phyloP scores from a whole-genome alignment of 1,140 invertebrate genomes.

The Drosophila punjabiensis region DNA sequence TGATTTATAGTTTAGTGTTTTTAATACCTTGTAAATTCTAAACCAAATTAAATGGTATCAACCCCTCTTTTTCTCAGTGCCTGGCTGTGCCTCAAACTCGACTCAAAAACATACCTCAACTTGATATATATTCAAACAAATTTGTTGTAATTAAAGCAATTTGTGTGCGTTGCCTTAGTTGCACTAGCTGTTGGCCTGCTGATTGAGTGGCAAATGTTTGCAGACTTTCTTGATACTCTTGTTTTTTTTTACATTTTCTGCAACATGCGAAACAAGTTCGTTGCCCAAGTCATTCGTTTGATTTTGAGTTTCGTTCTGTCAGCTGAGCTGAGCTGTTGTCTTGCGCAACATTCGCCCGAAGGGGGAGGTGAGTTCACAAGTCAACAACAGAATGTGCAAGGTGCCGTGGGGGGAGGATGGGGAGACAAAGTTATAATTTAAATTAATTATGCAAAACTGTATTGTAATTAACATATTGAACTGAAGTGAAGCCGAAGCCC shows the following conservation, averaged over 20 bases:
- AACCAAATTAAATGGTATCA: not conserved
- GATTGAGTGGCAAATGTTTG: slow-evolving; percentile 79
- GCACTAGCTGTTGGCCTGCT: slow-evolving; percentile 55
- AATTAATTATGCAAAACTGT: slow-evolving; percentile 68
- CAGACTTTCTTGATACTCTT: slow-evolving; percentile 37
- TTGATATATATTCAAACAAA: slow-evolving; percentile 75
- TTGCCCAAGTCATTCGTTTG: slow-evolving; percentile 71
- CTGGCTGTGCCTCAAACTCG: not conserved
- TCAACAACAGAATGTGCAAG: slow-evolving; percentile 47
- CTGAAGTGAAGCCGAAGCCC: slow-evolving; percentile 22
- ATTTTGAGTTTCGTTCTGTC: slow-evolving; percentile 69
- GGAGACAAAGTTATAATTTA: slow-evolving; percentile 65
- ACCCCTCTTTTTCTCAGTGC: slow-evolving; percentile 31
- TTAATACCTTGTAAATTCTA: not conserved
- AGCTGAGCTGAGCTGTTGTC: slow-evolving; percentile 17
- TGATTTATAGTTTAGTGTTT: not conserved
- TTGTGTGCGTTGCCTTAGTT: slow-evolving; percentile 72
- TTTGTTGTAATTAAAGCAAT: slow-evolving; percentile 83
- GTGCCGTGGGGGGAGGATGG: not conserved
- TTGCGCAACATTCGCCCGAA: slow-evolving; percentile 60
- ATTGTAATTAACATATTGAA: slow-evolving; percentile 56
- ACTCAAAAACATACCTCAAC: slow-evolving; percentile 45
- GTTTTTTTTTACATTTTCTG: slow-evolving; percentile 44
- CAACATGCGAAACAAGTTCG: slow-evolving; percentile 74
- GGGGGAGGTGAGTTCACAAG: slow-evolving; percentile 49